These are phyloP conservation scores for Andrena chrysosceles DNA, from an alignment of 2,888 invertebrate species.

Conservation along the genomic window DNA sequence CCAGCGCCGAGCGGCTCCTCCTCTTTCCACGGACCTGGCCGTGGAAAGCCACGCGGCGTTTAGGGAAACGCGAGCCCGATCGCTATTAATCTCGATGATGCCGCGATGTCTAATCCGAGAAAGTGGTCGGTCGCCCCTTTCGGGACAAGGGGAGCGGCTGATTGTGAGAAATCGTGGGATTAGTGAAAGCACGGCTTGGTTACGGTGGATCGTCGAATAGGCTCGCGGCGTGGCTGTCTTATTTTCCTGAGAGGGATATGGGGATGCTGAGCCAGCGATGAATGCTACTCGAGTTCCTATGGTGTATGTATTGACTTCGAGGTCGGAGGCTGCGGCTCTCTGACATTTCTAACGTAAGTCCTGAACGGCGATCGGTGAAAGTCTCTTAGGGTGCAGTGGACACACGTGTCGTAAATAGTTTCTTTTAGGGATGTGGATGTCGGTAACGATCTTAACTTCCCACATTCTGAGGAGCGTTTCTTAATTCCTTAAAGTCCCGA, in stretches of 20 bases:
- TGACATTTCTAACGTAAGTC: background rate
- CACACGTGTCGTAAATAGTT: no score
- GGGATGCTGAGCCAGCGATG: background rate
- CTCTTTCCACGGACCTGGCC: background rate
- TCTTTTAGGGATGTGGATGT: no score
- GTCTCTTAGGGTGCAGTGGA: no score
- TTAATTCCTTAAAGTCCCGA: background rate
- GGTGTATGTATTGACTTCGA: constrained; percentile 18
- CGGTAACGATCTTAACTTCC: background rate
- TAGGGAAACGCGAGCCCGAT: constrained; percentile 49
- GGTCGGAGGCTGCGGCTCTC: background rate
- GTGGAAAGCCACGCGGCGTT: constrained; percentile 45
- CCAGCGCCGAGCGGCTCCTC: background rate
- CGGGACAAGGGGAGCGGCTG: constrained; percentile 35
- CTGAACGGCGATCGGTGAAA: background rate
- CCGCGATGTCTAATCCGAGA: constrained; percentile 62
- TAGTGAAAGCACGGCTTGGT: constrained; percentile 36
- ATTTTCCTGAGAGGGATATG: constrained; percentile 14
- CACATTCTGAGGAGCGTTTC: background rate
- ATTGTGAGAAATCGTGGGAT: constrained; percentile 65
- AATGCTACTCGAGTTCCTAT: constrained; percentile 14
- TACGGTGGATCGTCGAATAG: constrained; percentile 8
- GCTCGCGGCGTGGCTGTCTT: constrained; percentile 34
- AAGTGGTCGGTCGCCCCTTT: constrained; percentile 50
- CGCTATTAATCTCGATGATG: constrained; percentile 61